Evolutionary conservation across 2,888 invertebrate species (phyloP), one percentile per base, ranked within the genome.

Genomic region (Pristionchus fissidentatus): DNA sequence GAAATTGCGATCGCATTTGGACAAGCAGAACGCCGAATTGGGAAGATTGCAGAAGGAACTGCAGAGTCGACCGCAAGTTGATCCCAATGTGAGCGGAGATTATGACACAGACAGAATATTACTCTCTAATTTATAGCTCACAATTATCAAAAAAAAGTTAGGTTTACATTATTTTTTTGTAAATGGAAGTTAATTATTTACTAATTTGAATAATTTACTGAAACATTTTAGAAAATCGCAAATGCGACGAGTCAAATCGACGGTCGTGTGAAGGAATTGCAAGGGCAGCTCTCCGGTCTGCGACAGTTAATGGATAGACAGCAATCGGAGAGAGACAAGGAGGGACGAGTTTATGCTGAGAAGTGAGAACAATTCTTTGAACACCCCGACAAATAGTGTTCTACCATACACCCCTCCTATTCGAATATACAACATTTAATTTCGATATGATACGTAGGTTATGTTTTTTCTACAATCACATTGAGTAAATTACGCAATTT

Each of bases 221-320:
- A 38, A 29, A 3, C 32, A 29, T 46, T 87, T 55, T 79, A 91
- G 91, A 90, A 89, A 87, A 86, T 91, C 10, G 87, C 89, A 2
- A 87, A 70, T 29, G 85, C 90, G 0, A 89, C 85, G 0, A 89
- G 90, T 52, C 89, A 89, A 84, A 55, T 91, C 32, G 92, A 92
- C 81, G 83, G 86, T 0, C 86, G 90, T 70, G 66, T 91, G 0
- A 86, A 91, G n/a, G 92, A 92, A 52, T 78, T 92, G 84, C 90
- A 90, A 84, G 87, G 87, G 13, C 90, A 91, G 78, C 80, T 92
- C 38, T 88, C 90, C 85, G 87, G 89, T 35, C 52, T 91, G 32
- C 87, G 89, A 52, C 89, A 90, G 81, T 60, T 83, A 8, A 78
- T 92, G 73, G 89, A 88, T 35, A 84, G 84, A 10, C 91, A 92